A percentile compares a stretch with the other conserved stretches of the same genome.
These are phyloP conservation scores for Astropecten irregularis DNA, from an alignment of 53 echinoderm and acorn worm genomes.

Conservation along the genomic window DNA sequence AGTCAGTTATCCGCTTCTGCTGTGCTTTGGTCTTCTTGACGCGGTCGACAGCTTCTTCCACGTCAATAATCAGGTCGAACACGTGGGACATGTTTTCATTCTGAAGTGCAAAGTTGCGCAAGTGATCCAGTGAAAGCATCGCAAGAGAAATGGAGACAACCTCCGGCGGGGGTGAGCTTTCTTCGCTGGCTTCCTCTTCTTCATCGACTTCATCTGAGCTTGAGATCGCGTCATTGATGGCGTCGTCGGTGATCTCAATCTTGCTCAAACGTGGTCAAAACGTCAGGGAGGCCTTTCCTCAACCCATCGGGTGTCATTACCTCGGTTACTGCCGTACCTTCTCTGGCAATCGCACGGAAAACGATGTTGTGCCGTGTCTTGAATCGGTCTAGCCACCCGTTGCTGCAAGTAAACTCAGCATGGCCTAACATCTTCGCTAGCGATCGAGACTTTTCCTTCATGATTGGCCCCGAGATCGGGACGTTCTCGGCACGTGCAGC, in stretches of 20 bases:
- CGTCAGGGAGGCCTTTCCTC: not conserved
- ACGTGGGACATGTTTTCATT: not conserved
- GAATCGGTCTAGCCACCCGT: constrained; percentile 66
- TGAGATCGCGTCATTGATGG: not conserved
- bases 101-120: not conserved
- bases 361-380: constrained; percentile 45
- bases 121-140: not conserved
- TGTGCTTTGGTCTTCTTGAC: not conserved
- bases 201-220: no score
- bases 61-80: not conserved
- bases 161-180: no score
- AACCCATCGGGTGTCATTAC: not conserved
- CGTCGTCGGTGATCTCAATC: not conserved
- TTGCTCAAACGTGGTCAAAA: not conserved
- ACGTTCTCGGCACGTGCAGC: no score
- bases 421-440: constrained; percentile 33
- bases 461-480: constrained; percentile 33
- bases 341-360: constrained; percentile 6
- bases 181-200: no score
- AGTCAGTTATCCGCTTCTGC: not conserved
- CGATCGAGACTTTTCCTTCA: constrained; percentile 15
- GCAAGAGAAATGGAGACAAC: not conserved
- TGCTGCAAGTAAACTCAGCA: constrained; percentile 40
- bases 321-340: not conserved
- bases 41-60: not conserved